These are phyloP conservation scores for Drosophila nasuta DNA, from an alignment of 1,140 invertebrate species.

Conservation along the genomic window DNA sequence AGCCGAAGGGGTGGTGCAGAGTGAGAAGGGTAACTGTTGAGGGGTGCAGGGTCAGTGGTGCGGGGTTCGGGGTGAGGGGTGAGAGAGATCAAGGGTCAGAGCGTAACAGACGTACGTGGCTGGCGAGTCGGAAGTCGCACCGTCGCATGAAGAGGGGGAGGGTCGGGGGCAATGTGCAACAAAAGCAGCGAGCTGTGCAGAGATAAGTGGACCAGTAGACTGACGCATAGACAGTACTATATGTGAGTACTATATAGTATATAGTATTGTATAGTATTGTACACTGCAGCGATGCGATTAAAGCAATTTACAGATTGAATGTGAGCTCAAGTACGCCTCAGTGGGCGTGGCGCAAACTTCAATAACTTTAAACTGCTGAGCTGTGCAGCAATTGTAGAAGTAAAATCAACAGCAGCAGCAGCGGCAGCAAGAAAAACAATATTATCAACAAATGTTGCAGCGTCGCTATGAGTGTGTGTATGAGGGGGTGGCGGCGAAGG, in stretches of 20 bases:
- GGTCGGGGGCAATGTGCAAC: not conserved
- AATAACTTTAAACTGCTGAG: constrained; percentile 74
- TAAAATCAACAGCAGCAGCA: constrained; percentile 35
- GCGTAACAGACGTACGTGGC: not conserved
- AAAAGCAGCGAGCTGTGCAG: constrained; percentile 27
- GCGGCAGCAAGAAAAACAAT: constrained; percentile 13
- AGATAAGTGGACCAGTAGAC: constrained; percentile 52
- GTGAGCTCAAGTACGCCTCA: constrained; percentile 47
- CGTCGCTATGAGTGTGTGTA: constrained; percentile 4
- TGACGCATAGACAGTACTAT: constrained; percentile 44
- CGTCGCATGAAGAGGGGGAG: not conserved
- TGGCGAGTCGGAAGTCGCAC: not conserved
- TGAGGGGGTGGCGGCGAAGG: not conserved
- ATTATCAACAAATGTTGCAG: constrained; percentile 41
- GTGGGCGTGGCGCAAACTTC: constrained; percentile 39
- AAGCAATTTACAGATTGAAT: constrained; percentile 81
- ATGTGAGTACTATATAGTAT: constrained; percentile 25
- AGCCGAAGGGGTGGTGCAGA: constrained; percentile 11
- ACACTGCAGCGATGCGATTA: constrained; percentile 65
- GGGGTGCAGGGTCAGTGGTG: not conserved
- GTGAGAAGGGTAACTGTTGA: too few species aligned
- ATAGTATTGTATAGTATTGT: not conserved
- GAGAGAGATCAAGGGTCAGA: not conserved
- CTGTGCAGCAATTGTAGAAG: constrained; percentile 52
- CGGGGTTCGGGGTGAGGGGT: not conserved